Evolutionary conservation across 2,888 invertebrate species (phyloP), one percentile per base, ranked within the genome.

Genomic region (Ceratothoa steindachneri): DNA sequence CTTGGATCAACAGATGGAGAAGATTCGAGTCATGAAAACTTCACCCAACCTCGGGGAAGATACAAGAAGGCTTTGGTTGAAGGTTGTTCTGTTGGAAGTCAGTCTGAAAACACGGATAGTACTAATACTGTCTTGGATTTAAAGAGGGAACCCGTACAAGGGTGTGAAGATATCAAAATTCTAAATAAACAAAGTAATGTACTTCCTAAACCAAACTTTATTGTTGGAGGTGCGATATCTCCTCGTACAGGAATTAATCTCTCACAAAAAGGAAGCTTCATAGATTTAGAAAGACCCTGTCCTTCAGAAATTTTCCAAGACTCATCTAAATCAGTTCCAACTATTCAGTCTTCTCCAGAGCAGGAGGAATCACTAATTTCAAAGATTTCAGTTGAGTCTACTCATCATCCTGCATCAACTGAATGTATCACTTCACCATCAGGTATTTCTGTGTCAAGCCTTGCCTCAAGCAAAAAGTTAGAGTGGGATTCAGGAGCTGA

Each of bases 401-500:
- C 74, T 29, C 74, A 79, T 19, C 76, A 72, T 30, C 76, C 79
- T 64, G 79, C 76, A 12, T 79, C 79, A n/a, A 76, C 79, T 22
- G 79, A 79, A 9, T 67, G 76, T 67, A 74, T 69, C 15, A 80
- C 80, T 19, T 80, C 80, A 7, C 81, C 80, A 30, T 81, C 82
- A 1, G 80, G 87, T 28, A 91, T 92, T 4, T 92, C 93, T 0
- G 89, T 91, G 22, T 92, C 92, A 79, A 90, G 91, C 82, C 84
- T 90, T 0, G 89, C 90, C 69, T 90, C 91, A 0, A 89, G 89
- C 82, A 88, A 90, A 69, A 90, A 90, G 79, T 85, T 93, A 1
- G 93, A 93, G 85, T 93, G 93, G 93, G 93, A 93, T 83, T 93
- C 91, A 51, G 89, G 93, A 28, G 93, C 91, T 0, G 93, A 93